A percentile compares a stretch with the other conserved stretches of the same genome.
phyloP scores from a whole-genome alignment of 2,797 vertebrate genomes.

The Poeciliopsis infans region DNA sequence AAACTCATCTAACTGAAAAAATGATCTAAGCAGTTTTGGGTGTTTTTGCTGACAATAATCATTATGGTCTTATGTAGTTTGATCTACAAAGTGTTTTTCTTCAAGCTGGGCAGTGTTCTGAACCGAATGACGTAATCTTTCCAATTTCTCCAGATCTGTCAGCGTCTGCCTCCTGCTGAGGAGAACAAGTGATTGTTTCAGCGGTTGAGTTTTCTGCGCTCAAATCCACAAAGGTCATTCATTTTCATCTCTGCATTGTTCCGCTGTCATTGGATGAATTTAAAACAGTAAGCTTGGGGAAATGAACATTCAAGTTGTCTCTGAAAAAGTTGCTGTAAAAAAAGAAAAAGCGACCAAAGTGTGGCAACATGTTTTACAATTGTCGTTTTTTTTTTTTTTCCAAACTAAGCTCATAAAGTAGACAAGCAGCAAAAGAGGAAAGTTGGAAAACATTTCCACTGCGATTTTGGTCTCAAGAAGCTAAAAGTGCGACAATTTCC shows the following conservation, averaged over 20 bases:
- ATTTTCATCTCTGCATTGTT: background rate
- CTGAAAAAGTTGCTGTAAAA: background rate
- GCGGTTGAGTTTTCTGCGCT: background rate
- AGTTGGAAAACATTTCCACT: slow-evolving; percentile 5
- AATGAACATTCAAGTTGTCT: background rate
- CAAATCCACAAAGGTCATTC: background rate
- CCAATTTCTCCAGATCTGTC: background rate
- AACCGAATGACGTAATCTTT: background rate
- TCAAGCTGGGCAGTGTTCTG: background rate
- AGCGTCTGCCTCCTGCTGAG: background rate
- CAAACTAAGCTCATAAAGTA: background rate
- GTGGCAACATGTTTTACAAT: background rate
- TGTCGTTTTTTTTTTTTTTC: background rate
- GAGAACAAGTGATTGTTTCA: background rate
- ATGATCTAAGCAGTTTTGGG: background rate
- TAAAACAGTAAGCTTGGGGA: background rate
- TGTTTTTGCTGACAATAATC: background rate
- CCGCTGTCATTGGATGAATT: background rate
- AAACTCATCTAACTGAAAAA: background rate
- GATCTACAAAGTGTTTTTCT: background rate
- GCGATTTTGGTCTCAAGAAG: background rate
- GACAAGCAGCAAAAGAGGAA: background rate
- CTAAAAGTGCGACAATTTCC: slow-evolving; percentile 11
- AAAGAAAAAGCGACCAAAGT: background rate
- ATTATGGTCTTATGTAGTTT: background rate